phyloP scores from a whole-genome alignment of 2,888 invertebrate species.

The Nudaria mundana region DNA sequence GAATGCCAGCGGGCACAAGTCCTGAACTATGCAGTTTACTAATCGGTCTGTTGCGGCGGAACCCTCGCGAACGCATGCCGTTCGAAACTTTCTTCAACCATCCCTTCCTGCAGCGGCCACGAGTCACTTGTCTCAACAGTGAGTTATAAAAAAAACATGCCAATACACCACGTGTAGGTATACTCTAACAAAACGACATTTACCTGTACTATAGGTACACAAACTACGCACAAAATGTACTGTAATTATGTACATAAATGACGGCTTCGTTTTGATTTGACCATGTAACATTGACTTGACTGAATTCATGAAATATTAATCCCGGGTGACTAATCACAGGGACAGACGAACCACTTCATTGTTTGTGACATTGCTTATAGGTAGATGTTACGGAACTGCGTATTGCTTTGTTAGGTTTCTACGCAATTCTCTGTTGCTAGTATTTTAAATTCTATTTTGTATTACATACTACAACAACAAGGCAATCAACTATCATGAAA shows the following conservation, averaged over 20 bases:
- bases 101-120: slow-evolving; percentile 89
- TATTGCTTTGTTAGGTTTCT: slow-evolving; percentile 10
- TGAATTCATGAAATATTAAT: slow-evolving; percentile 41
- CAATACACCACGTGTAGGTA: not conserved
- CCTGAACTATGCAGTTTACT: slow-evolving; percentile 93
- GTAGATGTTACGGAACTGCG: no score
- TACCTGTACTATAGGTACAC: slow-evolving; percentile 9
- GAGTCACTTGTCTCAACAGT: slow-evolving; percentile 76
- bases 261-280: slow-evolving; percentile 11
- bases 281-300: slow-evolving; percentile 27
- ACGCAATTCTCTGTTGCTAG: not conserved
- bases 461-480: not conserved
- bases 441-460: not conserved
- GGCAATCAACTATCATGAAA: no score
- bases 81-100: slow-evolving; percentile 98
- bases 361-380: slow-evolving; percentile 23
- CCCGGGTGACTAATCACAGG: slow-evolving; percentile 37
- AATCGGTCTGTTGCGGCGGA: slow-evolving; percentile 92
- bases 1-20: slow-evolving; percentile 97
- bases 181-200: slow-evolving; percentile 12
- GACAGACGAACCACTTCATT: slow-evolving; percentile 30
- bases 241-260: slow-evolving; percentile 10
- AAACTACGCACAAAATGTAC: slow-evolving; percentile 8
- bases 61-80: slow-evolving; percentile 96
- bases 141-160: slow-evolving; percentile 29